A percentile compares a stretch with the other conserved stretches of the same genome.
These are phyloP conservation scores for Clarias macrocephalus DNA, from an alignment of 2,113 vertebrate species.

Conservation along the genomic window DNA sequence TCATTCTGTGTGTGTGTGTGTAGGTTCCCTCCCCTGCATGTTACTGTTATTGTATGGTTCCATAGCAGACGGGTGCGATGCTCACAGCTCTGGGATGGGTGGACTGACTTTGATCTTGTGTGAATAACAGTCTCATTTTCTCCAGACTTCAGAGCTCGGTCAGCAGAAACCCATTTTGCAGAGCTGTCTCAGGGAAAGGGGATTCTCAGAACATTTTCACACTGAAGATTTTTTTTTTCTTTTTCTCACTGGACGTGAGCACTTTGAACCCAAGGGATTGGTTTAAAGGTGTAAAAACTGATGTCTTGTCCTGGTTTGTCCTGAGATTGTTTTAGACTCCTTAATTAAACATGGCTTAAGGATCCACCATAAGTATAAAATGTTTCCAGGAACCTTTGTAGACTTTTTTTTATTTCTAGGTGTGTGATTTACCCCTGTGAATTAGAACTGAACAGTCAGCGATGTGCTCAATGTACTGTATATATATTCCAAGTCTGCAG, in stretches of 20 bases:
- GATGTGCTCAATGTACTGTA: too few species aligned
- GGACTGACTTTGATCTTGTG: conserved; percentile 17
- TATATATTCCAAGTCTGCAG: too few species aligned
- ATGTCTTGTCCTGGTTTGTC: neutral
- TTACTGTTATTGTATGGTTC: neutral
- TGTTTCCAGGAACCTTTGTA: neutral
- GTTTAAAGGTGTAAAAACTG: neutral
- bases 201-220: neutral
- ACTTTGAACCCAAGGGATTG: neutral
- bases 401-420: neutral
- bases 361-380: neutral
- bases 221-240: neutral
- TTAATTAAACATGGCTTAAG: neutral
- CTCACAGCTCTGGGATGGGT: conserved; percentile 1
- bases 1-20: too few species aligned
- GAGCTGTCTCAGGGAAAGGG: neutral
- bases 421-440: too few species aligned
- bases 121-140: conserved; percentile 19
- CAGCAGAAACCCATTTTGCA: neutral
- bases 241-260: neutral
- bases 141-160: conserved; percentile 1
- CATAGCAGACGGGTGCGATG: neutral
- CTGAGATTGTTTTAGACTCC: neutral
- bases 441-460: too few species aligned
- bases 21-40: neutral